Percentiles rank a stretch among this genome's conserved stretches.
These are phyloP conservation scores for Conus canariensis DNA, from an alignment of 2,888 invertebrate species.

Conservation along the genomic window DNA sequence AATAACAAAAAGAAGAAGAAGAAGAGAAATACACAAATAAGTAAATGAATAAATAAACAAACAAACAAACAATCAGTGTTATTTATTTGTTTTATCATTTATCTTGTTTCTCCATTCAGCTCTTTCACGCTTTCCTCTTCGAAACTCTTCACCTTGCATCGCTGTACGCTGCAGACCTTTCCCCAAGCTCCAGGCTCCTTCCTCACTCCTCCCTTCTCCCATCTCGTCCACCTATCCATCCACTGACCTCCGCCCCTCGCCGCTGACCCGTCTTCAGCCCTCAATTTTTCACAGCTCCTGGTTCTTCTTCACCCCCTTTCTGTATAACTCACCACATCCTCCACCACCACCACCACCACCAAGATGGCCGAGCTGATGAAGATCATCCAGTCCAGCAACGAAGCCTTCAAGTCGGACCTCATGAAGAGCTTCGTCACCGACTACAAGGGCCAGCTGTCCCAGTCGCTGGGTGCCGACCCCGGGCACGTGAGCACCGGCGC, in stretches of 20 bases:
- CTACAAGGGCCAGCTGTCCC: slow-evolving; percentile 31
- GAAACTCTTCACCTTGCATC: not conserved
- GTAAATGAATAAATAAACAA: too few species aligned
- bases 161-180: not conserved
- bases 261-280: not conserved
- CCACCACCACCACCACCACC: slow-evolving; percentile 58
- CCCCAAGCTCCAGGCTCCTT: not conserved
- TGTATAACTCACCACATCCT: not conserved
- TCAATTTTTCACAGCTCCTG: slow-evolving; percentile 38
- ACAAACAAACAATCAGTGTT: too few species aligned
- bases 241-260: not conserved
- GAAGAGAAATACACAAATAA: too few species aligned
- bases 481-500: slow-evolving; percentile 46
- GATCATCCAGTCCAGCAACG: slow-evolving; percentile 70
- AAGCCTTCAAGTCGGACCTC: slow-evolving; percentile 69
- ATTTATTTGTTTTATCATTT: too few species aligned
- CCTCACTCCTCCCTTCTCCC: not conserved
- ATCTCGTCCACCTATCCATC: not conserved
- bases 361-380: slow-evolving; percentile 74
- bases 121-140: slow-evolving; percentile 21
- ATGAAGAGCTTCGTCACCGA: slow-evolving; percentile 63
- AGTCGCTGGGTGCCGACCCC: not conserved
- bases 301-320: slow-evolving; percentile 69
- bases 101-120: not conserved
- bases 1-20: too few species aligned